Evolutionary conservation across 2,888 invertebrate genomes (phyloP), one percentile per base, ranked within the genome.

Genomic region (Coenonympha arcania): DNA sequence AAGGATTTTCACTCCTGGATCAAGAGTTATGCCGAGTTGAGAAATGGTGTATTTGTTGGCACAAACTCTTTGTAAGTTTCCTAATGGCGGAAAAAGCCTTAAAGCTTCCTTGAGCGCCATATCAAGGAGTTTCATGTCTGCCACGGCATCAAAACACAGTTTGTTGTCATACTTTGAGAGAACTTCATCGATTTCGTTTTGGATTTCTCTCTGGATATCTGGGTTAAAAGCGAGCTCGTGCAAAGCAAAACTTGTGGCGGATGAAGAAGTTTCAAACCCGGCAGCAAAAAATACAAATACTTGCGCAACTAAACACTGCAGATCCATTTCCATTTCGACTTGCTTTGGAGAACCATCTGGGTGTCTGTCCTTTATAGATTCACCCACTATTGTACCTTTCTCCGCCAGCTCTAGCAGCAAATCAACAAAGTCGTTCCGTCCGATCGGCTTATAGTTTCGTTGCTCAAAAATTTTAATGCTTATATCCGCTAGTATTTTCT

Each of bases 191-290:
- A 86, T 76, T 57, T 87, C 77, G 1, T 66, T 59, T 47, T 78
- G 77, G 30, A 79, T 60, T 41, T 68, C 72, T 13, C 55, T 52
- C 50, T 86, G 87, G 19, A 73, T 61, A 5, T 82, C 74, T 1
- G 75, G 78, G 48, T 86, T 60, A 28, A 64, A 72, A 0, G 87
- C 84, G 0, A 87, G 65, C 51, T 77, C 68, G 48, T 82, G 79
- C 13, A 82, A 60, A 8, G 70, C 66, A 44, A 63, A 79, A 48
- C 79, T 80, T 1, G 83, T 74, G 2, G 79, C 71, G 0, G 79
- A 78, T 0, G 87, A 81, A 0, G 84, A 81, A 0, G 87, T 85
- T 56, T 86, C 85, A 26, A 80, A 86, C 2, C 87, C 87, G n/a
- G 84, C 87, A 4, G 66, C 71, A 22, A 82, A 81, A 57, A 81